These are phyloP conservation scores for Argentina silus DNA, from an alignment of 2,797 vertebrate species.

Conservation along the genomic window DNA sequence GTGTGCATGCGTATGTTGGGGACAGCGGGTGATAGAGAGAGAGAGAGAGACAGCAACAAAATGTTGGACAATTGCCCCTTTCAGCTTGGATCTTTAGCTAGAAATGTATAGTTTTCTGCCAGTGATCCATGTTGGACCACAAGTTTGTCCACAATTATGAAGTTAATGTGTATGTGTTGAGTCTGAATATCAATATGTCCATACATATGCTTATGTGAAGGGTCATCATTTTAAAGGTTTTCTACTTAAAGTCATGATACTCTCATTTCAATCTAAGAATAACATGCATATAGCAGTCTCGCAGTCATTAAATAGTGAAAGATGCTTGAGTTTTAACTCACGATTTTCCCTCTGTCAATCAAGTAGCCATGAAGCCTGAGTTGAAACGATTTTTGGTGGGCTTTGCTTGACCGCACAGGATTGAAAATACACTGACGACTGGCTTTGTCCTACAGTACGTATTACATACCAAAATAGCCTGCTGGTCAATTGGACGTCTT, in stretches of 20 bases:
- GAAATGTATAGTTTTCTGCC: neutral
- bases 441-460: neutral
- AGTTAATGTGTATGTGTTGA: neutral
- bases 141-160: neutral
- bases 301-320: neutral
- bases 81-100: neutral
- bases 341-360: neutral
- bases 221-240: neutral
- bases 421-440: neutral
- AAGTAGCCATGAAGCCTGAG: neutral
- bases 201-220: neutral
- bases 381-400: neutral
- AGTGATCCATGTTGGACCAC: neutral
- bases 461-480: constrained; percentile 6
- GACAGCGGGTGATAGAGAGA: neutral
- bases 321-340: neutral
- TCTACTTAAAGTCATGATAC: too few relatives aligned
- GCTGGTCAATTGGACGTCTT: constrained; percentile 13
- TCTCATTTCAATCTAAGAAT: neutral
- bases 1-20: neutral
- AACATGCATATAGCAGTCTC: neutral
- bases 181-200: neutral
- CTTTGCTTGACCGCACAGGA: constrained; percentile 5
- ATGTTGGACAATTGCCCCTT: constrained; percentile 9
- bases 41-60: constrained; percentile 17